Evolutionary conservation across 2,888 invertebrate species (phyloP), one percentile per base, ranked within the genome.

Genomic region (Sepioteuthis lessoniana): DNA sequence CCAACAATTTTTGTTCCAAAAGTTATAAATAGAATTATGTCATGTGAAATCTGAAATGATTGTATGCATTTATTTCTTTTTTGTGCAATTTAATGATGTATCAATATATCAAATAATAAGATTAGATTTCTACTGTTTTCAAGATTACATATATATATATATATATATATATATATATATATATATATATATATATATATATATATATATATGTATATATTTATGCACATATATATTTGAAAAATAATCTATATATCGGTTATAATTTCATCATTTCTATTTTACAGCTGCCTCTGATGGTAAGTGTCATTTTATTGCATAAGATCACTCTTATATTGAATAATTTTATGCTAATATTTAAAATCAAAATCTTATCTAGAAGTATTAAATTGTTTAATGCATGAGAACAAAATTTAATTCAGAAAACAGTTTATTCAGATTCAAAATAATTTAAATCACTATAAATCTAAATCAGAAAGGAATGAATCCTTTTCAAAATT

Each of bases 131-230:
- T 35, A 13, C n/a, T n/a, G 13, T n/a, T 76, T 35, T n/a, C 16
- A 16, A n/a, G 0, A 76, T 35, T 91, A n/a, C 42, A 5, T 16
- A 25, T 37, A 28, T 37, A 91, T 91, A 91, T 42, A 38, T 91
- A 91, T 37, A 91, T 91, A 91, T 91, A 91, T 42, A 91, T 91
- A 42, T 91, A 91, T 91, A 37, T 91, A 91, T 91, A 91, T 91
- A 91, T 35, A 35, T 91, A 91, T 35, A 91, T 91, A 37, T 91
- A 25, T 91, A 91, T 38, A 91, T n/a, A 90, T 90, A 19, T 13
- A 19, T 19, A n/a, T 90, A 35, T n/a, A 90, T 8, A 90, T 90
- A 35, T 90, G 35, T 90, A 90, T 90, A 0, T 25, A n/a, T n/a
- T n/a, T n/a, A n/a, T n/a, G n/a, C n/a, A n/a, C n/a, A n/a, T n/a